These are phyloP conservation scores for Lydus trimaculatus DNA, from an alignment of 2,888 invertebrate species.

Conservation along the genomic window DNA sequence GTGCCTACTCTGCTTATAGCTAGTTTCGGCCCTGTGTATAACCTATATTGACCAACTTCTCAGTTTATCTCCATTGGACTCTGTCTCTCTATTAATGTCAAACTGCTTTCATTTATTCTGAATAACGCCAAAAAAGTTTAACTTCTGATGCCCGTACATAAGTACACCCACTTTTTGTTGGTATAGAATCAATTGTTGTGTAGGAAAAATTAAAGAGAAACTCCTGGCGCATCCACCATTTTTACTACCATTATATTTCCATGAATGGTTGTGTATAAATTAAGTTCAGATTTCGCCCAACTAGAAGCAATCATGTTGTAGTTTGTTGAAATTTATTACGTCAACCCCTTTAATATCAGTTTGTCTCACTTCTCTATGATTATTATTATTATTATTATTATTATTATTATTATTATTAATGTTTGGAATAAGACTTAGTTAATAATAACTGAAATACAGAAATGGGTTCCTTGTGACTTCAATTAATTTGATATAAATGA, in stretches of 20 bases:
- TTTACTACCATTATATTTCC: background rate
- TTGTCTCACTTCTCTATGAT: background rate
- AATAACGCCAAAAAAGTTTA: too few relatives aligned
- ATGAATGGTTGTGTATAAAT: background rate
- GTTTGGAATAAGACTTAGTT: background rate
- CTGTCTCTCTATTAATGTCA: too few relatives aligned
- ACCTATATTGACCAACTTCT: too few relatives aligned
- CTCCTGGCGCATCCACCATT: slow-evolving; percentile 3
- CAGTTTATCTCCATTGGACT: too few relatives aligned
- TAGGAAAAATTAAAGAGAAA: too few relatives aligned
- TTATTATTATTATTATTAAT: background rate
- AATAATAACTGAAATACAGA: background rate
- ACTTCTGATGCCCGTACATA: too few relatives aligned
- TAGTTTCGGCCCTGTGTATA: too few relatives aligned
- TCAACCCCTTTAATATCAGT: background rate
- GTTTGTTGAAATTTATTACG: slow-evolving; percentile 9
- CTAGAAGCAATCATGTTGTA: slow-evolving; percentile 8
- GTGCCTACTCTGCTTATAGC: too few relatives aligned
- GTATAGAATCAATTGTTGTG: too few relatives aligned
- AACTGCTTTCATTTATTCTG: too few relatives aligned
- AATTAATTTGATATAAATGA: background rate
- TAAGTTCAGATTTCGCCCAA: background rate
- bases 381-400: background rate
- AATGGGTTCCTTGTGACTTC: slow-evolving; percentile 2
- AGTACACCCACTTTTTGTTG: too few relatives aligned